Evolutionary conservation across 2,797 vertebrate genomes (phyloP).

Genomic region (Amphiprion clarkii): DNA sequence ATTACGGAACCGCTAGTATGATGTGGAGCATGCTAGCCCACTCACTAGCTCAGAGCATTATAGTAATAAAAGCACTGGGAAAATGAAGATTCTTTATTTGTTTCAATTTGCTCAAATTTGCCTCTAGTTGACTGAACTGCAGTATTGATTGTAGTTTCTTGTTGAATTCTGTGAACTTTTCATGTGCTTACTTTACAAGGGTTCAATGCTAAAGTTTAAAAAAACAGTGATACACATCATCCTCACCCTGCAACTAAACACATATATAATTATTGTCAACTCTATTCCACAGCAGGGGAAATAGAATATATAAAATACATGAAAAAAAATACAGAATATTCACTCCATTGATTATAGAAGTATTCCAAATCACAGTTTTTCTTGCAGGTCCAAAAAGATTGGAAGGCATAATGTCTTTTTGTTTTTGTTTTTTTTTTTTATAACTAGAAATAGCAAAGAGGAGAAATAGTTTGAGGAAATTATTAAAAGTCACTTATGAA

Average conservation of each 20-base stretch:
- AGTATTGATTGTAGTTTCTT: background rate
- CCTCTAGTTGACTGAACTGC: background rate
- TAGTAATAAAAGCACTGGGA: conserved; percentile 1
- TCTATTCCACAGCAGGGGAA: background rate
- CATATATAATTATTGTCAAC: background rate
- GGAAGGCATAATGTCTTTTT: background rate
- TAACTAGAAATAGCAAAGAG: background rate
- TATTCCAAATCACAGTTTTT: background rate
- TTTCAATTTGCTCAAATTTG: conserved; percentile 15
- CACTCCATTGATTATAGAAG: background rate
- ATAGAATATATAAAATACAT: background rate
- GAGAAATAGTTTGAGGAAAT: conserved; percentile 9
- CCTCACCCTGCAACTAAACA: background rate
- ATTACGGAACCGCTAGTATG: conserved; percentile 85
- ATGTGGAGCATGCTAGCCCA: conserved; percentile 74
- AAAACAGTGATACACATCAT: too few species aligned
- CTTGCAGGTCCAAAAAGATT: background rate
- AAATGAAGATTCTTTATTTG: conserved; percentile 22
- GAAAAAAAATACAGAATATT: background rate
- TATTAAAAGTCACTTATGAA: conserved; percentile 33
- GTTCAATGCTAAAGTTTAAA: background rate
- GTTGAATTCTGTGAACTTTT: background rate
- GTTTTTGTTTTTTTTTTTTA: background rate
- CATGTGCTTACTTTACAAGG: background rate
- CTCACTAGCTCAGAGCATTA: conserved; percentile 58